A percentile compares a stretch with the other conserved stretches of the same genome.
Evolutionary conservation across 2,888 invertebrate genomes (phyloP).

Genomic region (Philhelius pedissequus): DNA sequence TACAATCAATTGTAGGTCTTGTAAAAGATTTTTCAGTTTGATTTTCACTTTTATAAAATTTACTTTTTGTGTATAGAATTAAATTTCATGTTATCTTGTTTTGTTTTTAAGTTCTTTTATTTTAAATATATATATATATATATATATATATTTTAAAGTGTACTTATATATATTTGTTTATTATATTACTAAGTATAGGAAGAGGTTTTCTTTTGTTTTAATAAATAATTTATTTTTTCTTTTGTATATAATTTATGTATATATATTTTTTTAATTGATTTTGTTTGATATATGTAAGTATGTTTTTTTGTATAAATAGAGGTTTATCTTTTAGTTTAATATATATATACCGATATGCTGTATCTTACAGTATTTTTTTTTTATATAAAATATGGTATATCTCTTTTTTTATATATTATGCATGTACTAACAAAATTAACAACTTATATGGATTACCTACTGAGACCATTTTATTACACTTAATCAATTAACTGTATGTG

Average conservation of each 20-base stretch:
- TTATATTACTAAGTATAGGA: slow-evolving; percentile 44
- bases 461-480: slow-evolving; percentile 32
- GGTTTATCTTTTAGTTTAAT: slow-evolving; percentile 36
- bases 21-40: slow-evolving; percentile 33
- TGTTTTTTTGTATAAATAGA: slow-evolving; percentile 55
- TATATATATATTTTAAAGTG: not conserved
- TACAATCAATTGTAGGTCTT: slow-evolving; percentile 41
- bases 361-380: slow-evolving; percentile 32
- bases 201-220: slow-evolving; percentile 28
- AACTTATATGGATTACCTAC: slow-evolving; percentile 4
- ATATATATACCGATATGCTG: slow-evolving; percentile 64
- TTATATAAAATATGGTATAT: slow-evolving; percentile 6
- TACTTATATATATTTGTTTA: slow-evolving; percentile 7
- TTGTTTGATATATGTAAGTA: slow-evolving; percentile 5
- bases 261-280: slow-evolving; percentile 11
- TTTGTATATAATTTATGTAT: too few relatives aligned
- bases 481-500: not conserved
- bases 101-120: not conserved
- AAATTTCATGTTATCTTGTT: slow-evolving; percentile 4
- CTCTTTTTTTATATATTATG: not conserved
- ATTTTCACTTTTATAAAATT: slow-evolving; percentile 50
- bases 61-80: slow-evolving; percentile 59
- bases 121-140: too few relatives aligned
- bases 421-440: not conserved
- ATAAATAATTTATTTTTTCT: slow-evolving; percentile 12